A percentile compares a stretch with the other conserved stretches of the same genome.
Conservation (phyloP, 1,140 invertebrate species). For the Melanaphis sacchari region DNA sequence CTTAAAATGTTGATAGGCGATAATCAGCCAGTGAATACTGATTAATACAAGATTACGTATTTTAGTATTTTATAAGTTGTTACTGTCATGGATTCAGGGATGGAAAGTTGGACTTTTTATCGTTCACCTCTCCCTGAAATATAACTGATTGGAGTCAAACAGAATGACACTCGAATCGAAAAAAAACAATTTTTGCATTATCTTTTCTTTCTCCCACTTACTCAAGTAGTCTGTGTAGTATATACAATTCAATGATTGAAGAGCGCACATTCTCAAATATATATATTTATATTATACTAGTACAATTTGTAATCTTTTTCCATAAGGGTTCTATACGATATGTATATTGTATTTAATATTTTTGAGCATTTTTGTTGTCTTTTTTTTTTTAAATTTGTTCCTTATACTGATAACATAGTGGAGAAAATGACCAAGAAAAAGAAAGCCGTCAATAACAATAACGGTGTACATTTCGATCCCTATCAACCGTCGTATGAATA, state of each 20-base stretch:
- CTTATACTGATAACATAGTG: neutral
- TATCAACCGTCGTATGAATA: neutral
- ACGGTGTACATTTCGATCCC: neutral
- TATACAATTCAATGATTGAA: conserved; percentile 2
- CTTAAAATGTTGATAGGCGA: neutral
- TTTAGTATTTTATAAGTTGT: neutral
- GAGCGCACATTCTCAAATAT: neutral
- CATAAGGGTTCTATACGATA: neutral
- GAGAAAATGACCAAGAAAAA: neutral
- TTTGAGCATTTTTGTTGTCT: neutral
- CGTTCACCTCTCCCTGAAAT: neutral
- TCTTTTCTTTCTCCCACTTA: neutral
- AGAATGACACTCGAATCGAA: neutral
- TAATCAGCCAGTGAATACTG: neutral
- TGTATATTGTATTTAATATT: neutral
- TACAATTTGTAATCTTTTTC: neutral
- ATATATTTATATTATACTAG: neutral
- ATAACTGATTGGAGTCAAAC: neutral
- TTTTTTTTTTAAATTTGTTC: neutral
- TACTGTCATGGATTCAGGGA: neutral
- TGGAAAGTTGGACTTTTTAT: neutral
- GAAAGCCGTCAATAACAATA: neutral
- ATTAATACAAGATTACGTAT: neutral
- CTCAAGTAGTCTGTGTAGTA: neutral
- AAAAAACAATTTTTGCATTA: conserved; percentile 2